A percentile compares a stretch with the other conserved stretches of the same genome.
phyloP scores from a whole-genome alignment of 2,888 invertebrate genomes.

The Ernsta delagoae region DNA sequence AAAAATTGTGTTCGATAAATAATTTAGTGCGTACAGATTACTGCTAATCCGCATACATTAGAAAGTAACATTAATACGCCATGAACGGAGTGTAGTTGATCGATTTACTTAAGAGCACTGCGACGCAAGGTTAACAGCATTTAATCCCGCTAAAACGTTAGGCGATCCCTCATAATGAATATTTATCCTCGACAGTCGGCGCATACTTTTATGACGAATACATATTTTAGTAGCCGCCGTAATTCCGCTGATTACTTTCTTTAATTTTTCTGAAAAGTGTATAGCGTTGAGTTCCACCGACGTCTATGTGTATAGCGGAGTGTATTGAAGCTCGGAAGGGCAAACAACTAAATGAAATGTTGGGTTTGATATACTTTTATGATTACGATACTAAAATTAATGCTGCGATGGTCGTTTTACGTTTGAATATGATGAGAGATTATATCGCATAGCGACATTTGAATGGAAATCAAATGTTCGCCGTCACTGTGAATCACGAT shows the following conservation, averaged over 20 bases:
- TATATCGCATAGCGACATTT: slow-evolving; percentile 7
- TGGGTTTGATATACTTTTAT: slow-evolving; percentile 26
- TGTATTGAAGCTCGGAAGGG: slow-evolving; percentile 73
- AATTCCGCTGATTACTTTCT: slow-evolving; percentile 83
- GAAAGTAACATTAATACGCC: slow-evolving; percentile 2
- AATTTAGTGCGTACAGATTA: neutral
- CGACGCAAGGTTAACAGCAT: slow-evolving; percentile 72
- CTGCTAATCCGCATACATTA: neutral
- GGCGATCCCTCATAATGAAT: slow-evolving; percentile 82
- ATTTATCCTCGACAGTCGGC: slow-evolving; percentile 79
- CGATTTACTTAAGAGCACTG: slow-evolving; percentile 74
- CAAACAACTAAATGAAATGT: slow-evolving; percentile 69
- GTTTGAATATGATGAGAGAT: slow-evolving; percentile 24
- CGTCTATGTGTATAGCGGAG: slow-evolving; percentile 56
- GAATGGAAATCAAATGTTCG: slow-evolving; percentile 3
- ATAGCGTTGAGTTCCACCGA: slow-evolving; percentile 42
- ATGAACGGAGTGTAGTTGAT: slow-evolving; percentile 51
- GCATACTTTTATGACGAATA: slow-evolving; percentile 84
- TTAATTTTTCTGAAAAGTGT: slow-evolving; percentile 77
- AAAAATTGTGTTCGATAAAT: neutral
- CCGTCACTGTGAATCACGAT: slow-evolving; percentile 2
- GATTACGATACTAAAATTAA: slow-evolving; percentile 25
- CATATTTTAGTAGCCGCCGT: slow-evolving; percentile 83
- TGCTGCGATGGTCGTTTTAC: slow-evolving; percentile 24
- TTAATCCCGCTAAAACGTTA: slow-evolving; percentile 83